Base-by-base conservation (phyloP, 2,888 invertebrate species). In the Agapostemon virescens region DNA sequence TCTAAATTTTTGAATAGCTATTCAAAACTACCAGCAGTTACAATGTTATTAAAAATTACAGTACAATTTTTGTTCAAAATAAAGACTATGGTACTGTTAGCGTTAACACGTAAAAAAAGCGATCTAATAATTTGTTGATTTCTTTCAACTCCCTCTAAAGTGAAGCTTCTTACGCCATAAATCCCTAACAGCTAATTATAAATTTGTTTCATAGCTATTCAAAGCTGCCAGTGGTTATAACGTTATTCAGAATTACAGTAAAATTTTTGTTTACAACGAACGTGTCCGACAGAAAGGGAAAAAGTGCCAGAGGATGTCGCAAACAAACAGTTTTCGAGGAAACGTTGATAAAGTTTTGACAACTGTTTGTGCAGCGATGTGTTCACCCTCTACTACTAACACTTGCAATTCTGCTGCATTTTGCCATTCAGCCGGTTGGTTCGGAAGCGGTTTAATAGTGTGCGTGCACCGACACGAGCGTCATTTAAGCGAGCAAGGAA, bases 291-390 rank as follows among this genome's bases (percentile, higher is more conserved):
- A 17, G 55, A 17, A 55, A 33, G 11, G 17, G 33, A 33, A 61
- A 61, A 17, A 61, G 61, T 61, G 26, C 17, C 20, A 20, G 17
- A 33, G 4, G 49, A 15, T 58, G 61, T 33, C 30, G 61, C 33
- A 61, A 61, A 61, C 33, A 61, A 61, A 61, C 33, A 61, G 61
- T 33, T 61, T 20, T 61, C 61, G 33, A 33, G 61, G 33, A 45
- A 33, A 68, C 30, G 30, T 33, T 20, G 30, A 33, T 30, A 58
- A 58, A 61, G 61, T 61, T 61, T 61, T 20, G 33, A 20, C 61
- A 61, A 61, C 11, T 20, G 33, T 61, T 61, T 30, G 20, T 2
- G 15, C 55, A 55, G 26, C 23, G 5, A 26, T 55, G 55, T 55
- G 55, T 26, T 4, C 55, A 15, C 26, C 55, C 6, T 0, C 26